Percentiles rank a stretch among this genome's conserved stretches.
These are phyloP conservation scores for Ophion obscuratus DNA, from an alignment of 2,888 invertebrate genomes.

Conservation along the genomic window DNA sequence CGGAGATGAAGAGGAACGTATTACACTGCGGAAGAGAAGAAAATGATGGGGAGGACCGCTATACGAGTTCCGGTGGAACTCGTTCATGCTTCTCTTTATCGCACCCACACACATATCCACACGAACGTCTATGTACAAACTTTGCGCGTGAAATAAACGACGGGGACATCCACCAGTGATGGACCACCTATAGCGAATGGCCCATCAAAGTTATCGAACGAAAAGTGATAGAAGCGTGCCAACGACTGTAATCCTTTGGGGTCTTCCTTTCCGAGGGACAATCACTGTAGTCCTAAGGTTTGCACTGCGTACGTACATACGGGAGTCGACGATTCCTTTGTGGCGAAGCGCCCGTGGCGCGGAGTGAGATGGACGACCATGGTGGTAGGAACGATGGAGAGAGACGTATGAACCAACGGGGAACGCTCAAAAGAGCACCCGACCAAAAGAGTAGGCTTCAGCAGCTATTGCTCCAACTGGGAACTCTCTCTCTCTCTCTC, in stretches of 20 bases:
- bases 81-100: slow-evolving; percentile 41
- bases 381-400: slow-evolving; percentile 13
- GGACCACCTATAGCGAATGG: slow-evolving; percentile 48
- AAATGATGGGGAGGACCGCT: slow-evolving; percentile 56
- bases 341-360: slow-evolving; percentile 45
- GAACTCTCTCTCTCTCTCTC: slow-evolving; percentile 19
- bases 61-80: slow-evolving; percentile 61
- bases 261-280: slow-evolving; percentile 14
- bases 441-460: slow-evolving; percentile 50
- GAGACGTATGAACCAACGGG: slow-evolving; percentile 36
- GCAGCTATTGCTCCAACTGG: slow-evolving; percentile 38
- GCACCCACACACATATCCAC: neutral
- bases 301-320: slow-evolving; percentile 15
- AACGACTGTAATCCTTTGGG: slow-evolving; percentile 33
- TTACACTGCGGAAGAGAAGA: slow-evolving; percentile 54
- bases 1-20: slow-evolving; percentile 58
- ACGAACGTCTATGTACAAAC: slow-evolving; percentile 18
- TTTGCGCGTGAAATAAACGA: slow-evolving; percentile 38
- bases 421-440: slow-evolving; percentile 63
- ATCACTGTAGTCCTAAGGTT: slow-evolving; percentile 21
- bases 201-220: slow-evolving; percentile 52
- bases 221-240: slow-evolving; percentile 46
- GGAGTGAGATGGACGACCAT: slow-evolving; percentile 20
- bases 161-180: slow-evolving; percentile 39
- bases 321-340: slow-evolving; percentile 56